Base-by-base conservation (phyloP, 2,797 vertebrate genomes). In the Sebastes itinus region DNA sequence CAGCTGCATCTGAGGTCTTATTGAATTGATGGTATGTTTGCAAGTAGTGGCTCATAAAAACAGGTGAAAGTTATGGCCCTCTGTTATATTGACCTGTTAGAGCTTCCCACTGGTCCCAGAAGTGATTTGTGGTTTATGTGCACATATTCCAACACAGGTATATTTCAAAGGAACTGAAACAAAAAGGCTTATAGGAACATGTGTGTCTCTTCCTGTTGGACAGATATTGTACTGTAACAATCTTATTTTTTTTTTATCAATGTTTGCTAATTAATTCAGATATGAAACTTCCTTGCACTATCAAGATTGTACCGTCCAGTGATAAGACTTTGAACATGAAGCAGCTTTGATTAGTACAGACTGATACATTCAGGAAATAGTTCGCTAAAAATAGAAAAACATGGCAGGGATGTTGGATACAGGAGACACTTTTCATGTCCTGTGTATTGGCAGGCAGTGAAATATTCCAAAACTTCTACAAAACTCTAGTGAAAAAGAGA, bases 41-140 rank as follows among this genome's bases (percentile, higher is more conserved):
- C 18, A 78, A 73, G 54, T 38, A 63, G 66, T 71, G 56, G 72
- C 72, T 28, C 25, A 85, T 86, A 84, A 89, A 81, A 87, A n/a
- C 13, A 49, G 28, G 23, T 1, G 3, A 8, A 85, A 59, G 58
- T 71, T 72, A 78, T 68, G 13, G 9, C 20, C 52, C 11, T 61
- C 60, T 77, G 54, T 73, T 60, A 38, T 32, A 61, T 6, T 70
- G 11, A 70, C 32, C 63, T 67, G 25, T 72, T 52, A 56, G 22
- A 52, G 30, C 20, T 72, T 68, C 56, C 20, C 16, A 35, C 16
- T 6, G 3, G 28, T 42, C 68, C 22, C 35, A 56, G 59, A 14
- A 56, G 58, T 63, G 20, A 23, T 68, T 60, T 68, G 60, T 61
- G n/a, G 12, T 52, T 66, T 74, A 52, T 62, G 65, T 66, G 30